Base-by-base conservation (phyloP, 1,140 invertebrate species). In the Papilio polyxenes region DNA sequence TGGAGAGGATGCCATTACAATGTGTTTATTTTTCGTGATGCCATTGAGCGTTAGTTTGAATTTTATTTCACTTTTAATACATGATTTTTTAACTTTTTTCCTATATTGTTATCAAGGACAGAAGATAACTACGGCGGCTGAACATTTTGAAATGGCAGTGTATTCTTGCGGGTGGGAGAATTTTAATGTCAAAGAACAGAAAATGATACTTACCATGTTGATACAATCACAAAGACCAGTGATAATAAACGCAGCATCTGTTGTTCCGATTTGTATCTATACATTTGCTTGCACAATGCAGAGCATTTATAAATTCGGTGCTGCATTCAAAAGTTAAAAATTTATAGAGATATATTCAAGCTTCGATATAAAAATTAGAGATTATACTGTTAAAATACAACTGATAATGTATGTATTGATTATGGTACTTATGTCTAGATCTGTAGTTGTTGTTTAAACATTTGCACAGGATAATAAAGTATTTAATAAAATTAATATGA, bases 131-230 rank as follows among this genome's bases (percentile, higher is more conserved):
- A 86, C 83, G 37, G 87, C 87, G 5, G 83, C 88, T 4, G 84
- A 89, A 75, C 83, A 75, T 65, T 84, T 89, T 59, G 88, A 90
- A 76, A 84, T 69, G 51, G 84, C 87, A 0, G 83, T 89, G 11
- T 90, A 90, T 44, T 85, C 81, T 65, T 88, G 88, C 56, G 87
- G 88, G 13, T 90, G 89, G 88, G 85, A 90, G 76, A 85, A 83
- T 11, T 87, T 86, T 49, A 72, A 59, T 51, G 81, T 82, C 11
- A 75, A 81, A 56, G 78, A 87, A 23, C 83, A 80, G 51, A 85
- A 83, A 80, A 59, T 81, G 53, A 76, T 88, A 23, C 69, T 85
- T 0, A 72, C 87, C 4, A 88, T 88, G 81, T 82, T 88, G 80
- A 86, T 76, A 74, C 85, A 84, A 75, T 82, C 86, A 5, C 87